Conservation (phyloP, 2,797 vertebrate genomes). For the Fistularia tabacaria region DNA sequence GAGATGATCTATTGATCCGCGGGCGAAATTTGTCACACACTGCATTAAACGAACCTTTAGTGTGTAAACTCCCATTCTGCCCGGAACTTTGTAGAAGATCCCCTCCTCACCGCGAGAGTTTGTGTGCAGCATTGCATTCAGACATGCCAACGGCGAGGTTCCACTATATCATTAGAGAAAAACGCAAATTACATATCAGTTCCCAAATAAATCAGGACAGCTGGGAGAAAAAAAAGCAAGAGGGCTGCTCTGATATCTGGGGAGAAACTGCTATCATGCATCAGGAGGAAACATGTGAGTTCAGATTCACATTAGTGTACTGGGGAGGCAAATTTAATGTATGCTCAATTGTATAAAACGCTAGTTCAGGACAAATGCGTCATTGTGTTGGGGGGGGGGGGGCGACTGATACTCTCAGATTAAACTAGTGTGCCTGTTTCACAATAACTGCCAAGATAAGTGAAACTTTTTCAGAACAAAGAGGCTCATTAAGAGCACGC, state of each 20-base stretch:
- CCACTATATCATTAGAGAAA: conserved; percentile 76
- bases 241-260: conserved; percentile 32
- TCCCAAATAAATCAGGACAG: conserved; percentile 24
- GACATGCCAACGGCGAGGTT: conserved; percentile 94
- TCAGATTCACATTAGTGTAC: conserved; percentile 16
- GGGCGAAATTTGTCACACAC: too few relatives aligned
- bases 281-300: conserved; percentile 20
- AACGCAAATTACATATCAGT: conserved; percentile 43
- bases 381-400: neutral
- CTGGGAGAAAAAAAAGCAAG: conserved; percentile 14
- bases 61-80: conserved; percentile 97
- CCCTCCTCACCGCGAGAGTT: conserved; percentile 97
- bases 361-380: conserved; percentile 3
- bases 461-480: conserved; percentile 11
- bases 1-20: too few relatives aligned
- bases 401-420: conserved; percentile 2
- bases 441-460: conserved; percentile 17
- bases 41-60: conserved; percentile 80
- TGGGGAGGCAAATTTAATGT: conserved; percentile 10
- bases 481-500: conserved; percentile 3
- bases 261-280: conserved; percentile 42
- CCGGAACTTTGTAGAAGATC: conserved; percentile 98
- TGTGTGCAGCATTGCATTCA: conserved; percentile 98
- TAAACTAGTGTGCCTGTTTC: conserved; percentile 17
- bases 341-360: conserved; percentile 36